Conservation (phyloP, 2,113 vertebrate genomes). For the Martes martes region DNA sequence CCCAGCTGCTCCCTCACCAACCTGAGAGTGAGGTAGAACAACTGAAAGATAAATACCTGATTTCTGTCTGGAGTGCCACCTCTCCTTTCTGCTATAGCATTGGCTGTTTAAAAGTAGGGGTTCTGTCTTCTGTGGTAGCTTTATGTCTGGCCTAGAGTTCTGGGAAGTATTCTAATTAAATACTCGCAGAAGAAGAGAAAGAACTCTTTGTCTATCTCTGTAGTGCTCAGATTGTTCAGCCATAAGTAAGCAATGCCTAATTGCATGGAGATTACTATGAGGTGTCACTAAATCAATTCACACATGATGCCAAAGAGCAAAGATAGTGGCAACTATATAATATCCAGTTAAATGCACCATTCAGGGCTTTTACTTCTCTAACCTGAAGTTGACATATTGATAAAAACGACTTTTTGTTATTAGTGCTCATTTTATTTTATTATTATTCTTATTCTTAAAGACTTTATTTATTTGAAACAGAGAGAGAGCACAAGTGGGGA, state of each 20-base stretch:
- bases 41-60: neutral
- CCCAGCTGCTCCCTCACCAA: slow-evolving; percentile 10
- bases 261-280: neutral
- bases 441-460: too few species aligned
- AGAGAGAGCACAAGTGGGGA: too few species aligned
- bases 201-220: neutral
- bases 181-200: neutral
- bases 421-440: neutral
- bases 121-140: neutral
- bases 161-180: neutral
- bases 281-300: slow-evolving; percentile 9
- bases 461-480: too few species aligned
- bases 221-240: neutral
- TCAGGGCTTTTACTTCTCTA: neutral
- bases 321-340: neutral
- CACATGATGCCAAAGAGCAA: neutral
- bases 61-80: neutral
- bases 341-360: neutral
- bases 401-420: neutral
- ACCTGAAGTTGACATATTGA: neutral
- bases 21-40: neutral
- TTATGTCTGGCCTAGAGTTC: neutral
- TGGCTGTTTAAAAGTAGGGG: neutral
- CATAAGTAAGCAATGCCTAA: neutral
- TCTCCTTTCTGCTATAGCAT: neutral